Conservation (phyloP, 2,888 invertebrate species). For the Leptinotarsa peninsularis region DNA sequence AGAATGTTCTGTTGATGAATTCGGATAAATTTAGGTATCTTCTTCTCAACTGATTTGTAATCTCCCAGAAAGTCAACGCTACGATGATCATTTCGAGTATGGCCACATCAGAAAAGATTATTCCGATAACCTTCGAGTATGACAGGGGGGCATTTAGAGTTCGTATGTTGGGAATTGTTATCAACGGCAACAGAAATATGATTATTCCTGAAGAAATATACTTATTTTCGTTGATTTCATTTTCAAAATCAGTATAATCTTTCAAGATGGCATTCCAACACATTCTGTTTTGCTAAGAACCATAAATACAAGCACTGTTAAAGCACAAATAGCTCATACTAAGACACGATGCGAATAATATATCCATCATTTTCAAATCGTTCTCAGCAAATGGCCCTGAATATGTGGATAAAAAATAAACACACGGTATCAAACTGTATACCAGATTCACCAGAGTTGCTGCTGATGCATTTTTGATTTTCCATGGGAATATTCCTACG, state of each 20-base stretch:
- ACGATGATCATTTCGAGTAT: neutral
- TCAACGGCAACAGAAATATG: no score
- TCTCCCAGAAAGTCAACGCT: neutral
- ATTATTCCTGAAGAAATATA: no score
- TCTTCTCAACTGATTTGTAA: neutral
- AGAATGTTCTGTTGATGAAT: neutral
- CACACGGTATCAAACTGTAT: neutral
- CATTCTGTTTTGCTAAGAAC: neutral
- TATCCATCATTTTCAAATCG: neutral
- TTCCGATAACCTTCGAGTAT: no score
- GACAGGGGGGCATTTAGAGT: no score
- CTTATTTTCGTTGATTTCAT: no score
- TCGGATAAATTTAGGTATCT: neutral
- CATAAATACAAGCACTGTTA: neutral
- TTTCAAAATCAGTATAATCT: no score
- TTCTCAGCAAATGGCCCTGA: neutral
- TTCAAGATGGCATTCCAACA: neutral
- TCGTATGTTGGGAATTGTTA: no score
- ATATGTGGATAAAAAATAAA: neutral
- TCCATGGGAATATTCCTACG: neutral
- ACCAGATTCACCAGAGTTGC: neutral
- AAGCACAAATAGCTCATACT: neutral
- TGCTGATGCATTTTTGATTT: neutral
- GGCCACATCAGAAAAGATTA: no score
- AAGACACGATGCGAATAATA: neutral